Evolutionary conservation across 2,113 vertebrate genomes (phyloP).

Genomic region (Hylia prasina): DNA sequence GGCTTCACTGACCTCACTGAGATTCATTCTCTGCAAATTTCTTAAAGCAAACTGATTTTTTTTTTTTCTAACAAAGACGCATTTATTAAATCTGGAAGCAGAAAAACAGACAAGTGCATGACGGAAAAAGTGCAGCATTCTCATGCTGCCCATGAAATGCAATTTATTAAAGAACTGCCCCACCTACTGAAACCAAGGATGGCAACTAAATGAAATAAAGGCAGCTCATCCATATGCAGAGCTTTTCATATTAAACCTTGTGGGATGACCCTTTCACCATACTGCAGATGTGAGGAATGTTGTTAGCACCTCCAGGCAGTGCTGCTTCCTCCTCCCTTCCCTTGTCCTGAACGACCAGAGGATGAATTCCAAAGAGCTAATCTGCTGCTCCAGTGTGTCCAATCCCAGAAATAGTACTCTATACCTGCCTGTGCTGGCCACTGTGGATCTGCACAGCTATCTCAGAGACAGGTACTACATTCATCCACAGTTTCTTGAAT

Average conservation of each 20-base stretch:
- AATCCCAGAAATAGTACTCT: not conserved
- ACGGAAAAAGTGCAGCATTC: not conserved
- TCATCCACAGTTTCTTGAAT: not conserved
- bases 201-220: not conserved
- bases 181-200: not conserved
- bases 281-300: not conserved
- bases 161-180: not conserved
- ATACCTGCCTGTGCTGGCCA: not conserved
- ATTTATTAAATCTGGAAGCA: not conserved
- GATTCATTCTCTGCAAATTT: not conserved
- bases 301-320: not conserved
- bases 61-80: not conserved
- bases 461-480: not conserved
- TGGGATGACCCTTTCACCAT: not conserved
- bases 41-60: not conserved
- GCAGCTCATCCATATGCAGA: rapidly evolving
- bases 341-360: not conserved
- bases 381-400: not conserved
- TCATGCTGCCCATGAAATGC: not conserved
- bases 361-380: not conserved
- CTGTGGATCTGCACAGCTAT: not conserved
- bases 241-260: not conserved
- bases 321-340: not conserved
- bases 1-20: not conserved
- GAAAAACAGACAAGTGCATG: not conserved